Base-by-base conservation (phyloP, 2,888 invertebrate genomes). In the Chrysomela aeneicollis region DNA sequence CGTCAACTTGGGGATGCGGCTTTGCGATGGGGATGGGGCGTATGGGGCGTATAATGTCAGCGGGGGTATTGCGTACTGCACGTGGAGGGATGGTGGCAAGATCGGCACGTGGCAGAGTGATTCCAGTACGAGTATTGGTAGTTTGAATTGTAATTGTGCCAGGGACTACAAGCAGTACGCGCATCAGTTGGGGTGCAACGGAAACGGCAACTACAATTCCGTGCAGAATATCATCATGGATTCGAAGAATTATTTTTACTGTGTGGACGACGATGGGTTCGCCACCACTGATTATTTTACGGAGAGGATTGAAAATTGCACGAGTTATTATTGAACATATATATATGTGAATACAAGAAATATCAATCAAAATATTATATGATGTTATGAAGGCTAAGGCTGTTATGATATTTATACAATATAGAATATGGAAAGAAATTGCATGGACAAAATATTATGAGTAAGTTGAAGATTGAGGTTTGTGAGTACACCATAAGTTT, bases 1-100 rank as follows among this genome's bases (percentile, higher is more conserved):
- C 73, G 81, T 86, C 22, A 85, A 86, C 59, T 83, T 87, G 65
- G 84, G 85, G 18, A 78, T 80, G 47, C 80, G 86, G 4, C 80
- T 84, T 67, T 91, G 91, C 76, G 89, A 89, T 75, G 87, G 85
- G 68, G 90, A 91, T 77, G 91, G 91, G 15, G 87, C 86, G 71
- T 90, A 87, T 76, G 89, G 88, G 17, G 77, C 83, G 42, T 86
- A 84, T 74, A 85, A 84, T 75, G 84, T 88, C 64, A 70, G 73
- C 61, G 85, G 85, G 68, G 86, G 86, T 76, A 83, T 84, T 52
- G 86, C 86, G 30, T 85, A 84, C 70, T 90, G 90, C 73, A 86
- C 86, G 17, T 88, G 87, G 82, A 85, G 86, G 71, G 87, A 88
- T 74, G 87, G 86, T 19, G 78, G 79, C 35, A 85, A 84, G 74